Percentiles rank a stretch among this genome's conserved stretches.
These are phyloP conservation scores for Neotoxoptera formosana DNA, from an alignment of 1,140 invertebrate genomes.

Conservation along the genomic window DNA sequence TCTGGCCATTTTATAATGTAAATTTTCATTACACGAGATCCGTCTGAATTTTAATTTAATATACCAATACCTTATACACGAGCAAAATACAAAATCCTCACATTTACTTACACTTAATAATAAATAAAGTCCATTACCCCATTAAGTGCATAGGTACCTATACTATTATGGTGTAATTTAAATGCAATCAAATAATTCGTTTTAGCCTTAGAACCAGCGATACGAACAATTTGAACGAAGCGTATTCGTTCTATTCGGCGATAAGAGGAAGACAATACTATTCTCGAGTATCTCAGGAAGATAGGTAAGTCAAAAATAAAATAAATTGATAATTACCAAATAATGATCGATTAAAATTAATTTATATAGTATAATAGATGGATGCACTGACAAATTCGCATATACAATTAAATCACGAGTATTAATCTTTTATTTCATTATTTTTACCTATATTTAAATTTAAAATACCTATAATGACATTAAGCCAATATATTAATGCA, in stretches of 20 bases:
- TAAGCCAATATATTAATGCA: not conserved
- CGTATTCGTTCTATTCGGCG: constrained; percentile 95
- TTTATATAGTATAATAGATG: not conserved
- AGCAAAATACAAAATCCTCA: not conserved
- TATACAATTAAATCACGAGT: not conserved
- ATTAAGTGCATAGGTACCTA: not conserved
- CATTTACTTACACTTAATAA: not conserved
- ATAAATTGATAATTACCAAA: not conserved
- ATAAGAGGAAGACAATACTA: constrained; percentile 94
- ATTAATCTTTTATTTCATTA: not conserved
- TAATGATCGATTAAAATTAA: not conserved
- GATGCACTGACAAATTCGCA: not conserved
- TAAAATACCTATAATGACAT: not conserved
- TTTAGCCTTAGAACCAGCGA: constrained; percentile 90
- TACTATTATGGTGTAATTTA: not conserved
- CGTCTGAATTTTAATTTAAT: not conserved
- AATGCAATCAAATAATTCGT: constrained; percentile 48
- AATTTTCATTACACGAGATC: not conserved
- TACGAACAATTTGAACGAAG: constrained; percentile 94
- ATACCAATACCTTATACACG: too few species aligned
- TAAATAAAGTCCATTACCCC: not conserved
- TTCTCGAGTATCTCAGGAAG: constrained; percentile 90
- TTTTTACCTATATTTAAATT: not conserved
- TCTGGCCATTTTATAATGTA: not conserved
- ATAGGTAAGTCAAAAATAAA: constrained; percentile 69